phyloP scores from a whole-genome alignment of 64 coral and sea anemone species.

The Trachythela sp. region DNA sequence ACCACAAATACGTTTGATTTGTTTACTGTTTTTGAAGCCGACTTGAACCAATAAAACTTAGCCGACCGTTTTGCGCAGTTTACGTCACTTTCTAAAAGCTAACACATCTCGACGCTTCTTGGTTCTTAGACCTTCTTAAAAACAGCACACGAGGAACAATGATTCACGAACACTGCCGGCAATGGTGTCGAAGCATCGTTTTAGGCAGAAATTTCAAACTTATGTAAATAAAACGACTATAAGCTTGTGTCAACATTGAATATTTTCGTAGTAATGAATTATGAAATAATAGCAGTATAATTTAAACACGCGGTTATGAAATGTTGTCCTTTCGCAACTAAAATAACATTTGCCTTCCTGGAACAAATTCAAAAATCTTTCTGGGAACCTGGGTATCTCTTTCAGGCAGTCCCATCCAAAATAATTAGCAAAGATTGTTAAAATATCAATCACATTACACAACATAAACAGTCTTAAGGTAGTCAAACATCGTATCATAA shows the following conservation, averaged over 20 bases:
- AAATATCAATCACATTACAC: too few relatives aligned
- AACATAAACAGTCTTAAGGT: too few relatives aligned
- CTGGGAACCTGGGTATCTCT: too few relatives aligned
- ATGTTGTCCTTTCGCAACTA: not conserved
- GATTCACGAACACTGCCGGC: too few relatives aligned
- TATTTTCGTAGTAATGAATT: not conserved
- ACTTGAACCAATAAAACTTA: not conserved
- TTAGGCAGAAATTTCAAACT: not conserved
- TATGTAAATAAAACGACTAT: not conserved
- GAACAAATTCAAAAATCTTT: too few relatives aligned
- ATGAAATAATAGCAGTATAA: too few relatives aligned
- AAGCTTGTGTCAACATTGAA: not conserved
- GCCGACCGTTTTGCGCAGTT: not conserved
- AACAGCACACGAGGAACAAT: too few relatives aligned
- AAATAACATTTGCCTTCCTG: not conserved
- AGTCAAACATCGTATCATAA: too few relatives aligned
- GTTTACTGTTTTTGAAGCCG: not conserved
- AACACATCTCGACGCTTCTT: not conserved
- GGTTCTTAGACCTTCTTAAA: too few relatives aligned
- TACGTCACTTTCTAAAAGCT: too few relatives aligned
- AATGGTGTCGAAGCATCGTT: not conserved
- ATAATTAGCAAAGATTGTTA: too few relatives aligned
- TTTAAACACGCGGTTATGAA: not conserved
- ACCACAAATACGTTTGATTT: not conserved
- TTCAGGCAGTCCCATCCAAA: too few relatives aligned